Base-by-base conservation (phyloP, 2,797 vertebrate species). In the Brotula barbata region DNA sequence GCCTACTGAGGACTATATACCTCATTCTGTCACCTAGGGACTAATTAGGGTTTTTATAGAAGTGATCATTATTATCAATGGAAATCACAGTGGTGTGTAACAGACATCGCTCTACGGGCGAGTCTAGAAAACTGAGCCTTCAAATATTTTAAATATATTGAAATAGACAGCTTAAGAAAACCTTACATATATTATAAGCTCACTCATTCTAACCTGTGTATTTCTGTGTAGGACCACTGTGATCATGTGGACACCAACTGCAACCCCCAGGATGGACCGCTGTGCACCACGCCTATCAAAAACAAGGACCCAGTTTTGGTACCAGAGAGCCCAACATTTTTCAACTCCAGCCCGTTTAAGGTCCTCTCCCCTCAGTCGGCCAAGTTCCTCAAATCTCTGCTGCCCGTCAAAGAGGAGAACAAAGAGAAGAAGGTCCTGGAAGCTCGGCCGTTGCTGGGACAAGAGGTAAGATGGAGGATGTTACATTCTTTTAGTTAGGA, bases 371-470 rank as follows among this genome's bases (percentile, higher is more conserved):
- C 96, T 74, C 95, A 98, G 71, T 93, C 95, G 5, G 94, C 95
- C 9, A 98, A 98, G 87, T 98, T 98, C 90, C 95, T 99, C 85
- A 98, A 96, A 79, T 94, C 95, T 36, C 90, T 99, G 73, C 92
- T 98, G 92, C 94, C 97, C 17, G 95, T 98, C 56, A 96, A 92
- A 84, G 96, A 99, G 72, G 96, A 97, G 69, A 92, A 93, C 79
- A 97, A 96, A 85, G 90, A 75, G 62, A 95, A 90, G 84, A 91
- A 80, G 15, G 86, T 86, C 1, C 85, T 98, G 61, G 97, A 97
- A 90, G 90, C 93, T 5, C 91, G 93, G 34, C 97, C 97, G 2
- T 92, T 98, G 33, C 93, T 99, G 61, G 94, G 94, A 80, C 94
- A 95, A 80, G 95, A 97, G 94, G 97, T 98, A 90, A 89, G 61